Evolutionary conservation across 2,888 invertebrate genomes (phyloP), one percentile per base, ranked within the genome.

Genomic region (Octonoba sinensis): DNA sequence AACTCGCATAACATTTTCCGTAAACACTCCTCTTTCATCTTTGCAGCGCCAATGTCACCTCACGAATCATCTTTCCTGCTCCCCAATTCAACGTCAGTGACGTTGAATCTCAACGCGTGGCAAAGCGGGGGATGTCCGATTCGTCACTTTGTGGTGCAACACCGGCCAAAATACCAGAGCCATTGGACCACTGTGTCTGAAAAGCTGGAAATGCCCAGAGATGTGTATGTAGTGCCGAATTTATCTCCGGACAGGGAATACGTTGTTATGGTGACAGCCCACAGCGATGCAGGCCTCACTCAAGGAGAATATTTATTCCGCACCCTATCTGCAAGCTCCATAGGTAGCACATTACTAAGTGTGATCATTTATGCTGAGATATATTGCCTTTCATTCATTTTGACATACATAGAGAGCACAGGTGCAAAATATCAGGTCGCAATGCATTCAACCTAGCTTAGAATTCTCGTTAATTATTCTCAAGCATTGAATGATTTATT

Each of bases 201-300:
- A 13, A 54, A 66, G n/a, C 54, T 82, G 22, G 65, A 47, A 4
- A 49, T 66, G 69, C 84, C 69, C 6, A 69, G 82, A 11, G 82
- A 84, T 8, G 18, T 36, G 20, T 75, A 84, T 49, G 60, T 83
- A n/a, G 74, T 86, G n/a, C 82, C 83, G 20, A 84, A 88, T 66
- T 85, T 89, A 12, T 86, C 86, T 18, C 88, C 89, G 0, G 88
- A 87, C 18, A 88, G 88, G 1, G 88, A 88, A 86, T 89, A 89
- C 85, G 85, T 86, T 49, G 86, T 89, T 86, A 86, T 86, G 65
- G 87, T 89, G 3, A 87, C 87, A 0, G 89, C 89, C 6, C 87
- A 88, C 86, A 89, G 88, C 85, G 88, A 88, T 24, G 89, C 89
- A 3, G 89, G 89, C 0, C 87, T 88, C n/a, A 88, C 89, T 1